These are phyloP conservation scores for Mus spretus DNA, from an alignment of 2,797 vertebrate species.

Conservation along the genomic window DNA sequence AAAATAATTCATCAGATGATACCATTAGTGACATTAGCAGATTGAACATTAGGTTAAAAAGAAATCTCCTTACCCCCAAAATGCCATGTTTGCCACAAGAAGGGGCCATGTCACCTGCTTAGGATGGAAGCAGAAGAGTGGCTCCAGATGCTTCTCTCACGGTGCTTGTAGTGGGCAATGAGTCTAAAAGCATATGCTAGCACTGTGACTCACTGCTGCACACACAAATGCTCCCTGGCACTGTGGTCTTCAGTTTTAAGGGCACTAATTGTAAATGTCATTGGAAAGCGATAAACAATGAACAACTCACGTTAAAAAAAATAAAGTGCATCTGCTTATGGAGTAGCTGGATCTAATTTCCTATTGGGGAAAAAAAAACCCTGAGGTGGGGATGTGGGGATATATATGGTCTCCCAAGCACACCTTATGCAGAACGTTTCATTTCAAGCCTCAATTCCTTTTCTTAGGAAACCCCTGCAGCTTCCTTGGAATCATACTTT, in stretches of 20 bases:
- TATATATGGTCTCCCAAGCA: conserved; percentile 50
- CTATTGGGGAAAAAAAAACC: neutral
- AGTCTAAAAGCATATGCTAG: conserved; percentile 66
- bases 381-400: conserved; percentile 12
- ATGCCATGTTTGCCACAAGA: conserved; percentile 32
- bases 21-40: conserved; percentile 42
- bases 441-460: conserved; percentile 49
- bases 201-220: conserved; percentile 71
- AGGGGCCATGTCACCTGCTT: neutral
- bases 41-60: neutral
- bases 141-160: conserved; percentile 55
- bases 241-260: conserved; percentile 66
- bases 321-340: conserved; percentile 44
- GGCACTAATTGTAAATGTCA: conserved; percentile 80
- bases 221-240: conserved; percentile 60
- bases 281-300: conserved; percentile 74
- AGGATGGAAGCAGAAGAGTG: conserved; percentile 2
- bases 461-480: neutral
- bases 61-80: conserved; percentile 60
- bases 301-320: conserved; percentile 46
- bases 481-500: neutral
- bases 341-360: conserved; percentile 67
- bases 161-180: conserved; percentile 61
- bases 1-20: conserved; percentile 28
- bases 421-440: neutral